Conservation (phyloP, 2,113 vertebrate genomes). For the Anas platyrhynchos region DNA sequence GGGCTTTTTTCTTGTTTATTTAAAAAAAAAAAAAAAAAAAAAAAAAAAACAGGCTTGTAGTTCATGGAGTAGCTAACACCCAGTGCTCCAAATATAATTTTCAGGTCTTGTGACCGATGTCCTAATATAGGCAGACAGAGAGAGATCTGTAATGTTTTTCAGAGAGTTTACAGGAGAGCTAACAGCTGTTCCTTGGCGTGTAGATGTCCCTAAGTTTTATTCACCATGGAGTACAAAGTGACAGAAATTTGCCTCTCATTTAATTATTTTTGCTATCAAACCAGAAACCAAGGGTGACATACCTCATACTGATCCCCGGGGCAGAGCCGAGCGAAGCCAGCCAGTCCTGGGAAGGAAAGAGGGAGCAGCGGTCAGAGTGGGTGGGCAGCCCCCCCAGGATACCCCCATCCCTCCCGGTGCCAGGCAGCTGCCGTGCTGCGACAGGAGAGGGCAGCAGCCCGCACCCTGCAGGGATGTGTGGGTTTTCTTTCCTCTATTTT, state of each 20-base stretch:
- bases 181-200: neutral
- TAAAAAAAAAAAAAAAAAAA: neutral
- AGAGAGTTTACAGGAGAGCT: neutral
- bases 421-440: neutral
- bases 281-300: neutral
- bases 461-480: rapidly evolving
- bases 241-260: neutral
- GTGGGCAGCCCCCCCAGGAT: neutral
- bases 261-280: neutral
- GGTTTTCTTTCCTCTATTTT: no score
- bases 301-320: constrained; percentile 97
- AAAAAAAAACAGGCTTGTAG: neutral
- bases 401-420: neutral
- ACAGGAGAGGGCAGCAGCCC: neutral
- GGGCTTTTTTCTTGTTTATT: neutral
- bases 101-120: neutral
- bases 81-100: neutral
- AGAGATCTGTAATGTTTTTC: neutral
- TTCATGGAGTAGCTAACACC: neutral
- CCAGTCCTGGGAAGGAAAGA: constrained; percentile 84
- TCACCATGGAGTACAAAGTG: neutral
- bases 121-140: neutral
- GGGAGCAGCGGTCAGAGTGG: neutral
- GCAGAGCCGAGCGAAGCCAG: constrained; percentile 95
- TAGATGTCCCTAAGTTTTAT: neutral